These are phyloP conservation scores for Ochotona princeps DNA, from an alignment of 2,113 vertebrate species.

Conservation along the genomic window DNA sequence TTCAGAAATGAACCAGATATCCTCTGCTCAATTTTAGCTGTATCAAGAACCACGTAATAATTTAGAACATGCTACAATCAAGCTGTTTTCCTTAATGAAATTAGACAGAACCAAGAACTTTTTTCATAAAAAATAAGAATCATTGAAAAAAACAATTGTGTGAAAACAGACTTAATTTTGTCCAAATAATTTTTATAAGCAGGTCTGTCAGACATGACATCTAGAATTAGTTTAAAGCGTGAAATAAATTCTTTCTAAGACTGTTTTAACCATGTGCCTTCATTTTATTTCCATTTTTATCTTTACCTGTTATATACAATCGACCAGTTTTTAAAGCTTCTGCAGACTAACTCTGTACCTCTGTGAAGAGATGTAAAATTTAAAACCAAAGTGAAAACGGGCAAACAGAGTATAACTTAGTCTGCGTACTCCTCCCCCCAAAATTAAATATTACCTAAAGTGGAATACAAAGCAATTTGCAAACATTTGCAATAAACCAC, in stretches of 20 bases:
- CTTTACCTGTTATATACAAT: background rate
- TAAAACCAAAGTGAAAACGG: conserved; percentile 36
- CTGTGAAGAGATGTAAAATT: background rate
- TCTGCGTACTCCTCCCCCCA: background rate
- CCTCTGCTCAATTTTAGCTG: background rate
- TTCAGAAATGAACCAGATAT: background rate
- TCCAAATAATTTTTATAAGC: background rate
- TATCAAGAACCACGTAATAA: background rate
- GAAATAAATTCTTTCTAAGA: background rate
- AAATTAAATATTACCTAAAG: background rate
- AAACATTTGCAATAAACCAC: background rate
- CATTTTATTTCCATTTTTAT: background rate
- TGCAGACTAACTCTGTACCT: background rate
- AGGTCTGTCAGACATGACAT: background rate
- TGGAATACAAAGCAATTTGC: background rate
- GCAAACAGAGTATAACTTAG: background rate
- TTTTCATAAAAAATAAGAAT: background rate
- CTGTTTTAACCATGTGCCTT: background rate
- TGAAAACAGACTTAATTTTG: background rate
- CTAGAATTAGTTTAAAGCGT: background rate
- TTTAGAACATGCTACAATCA: background rate
- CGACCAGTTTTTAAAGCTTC: background rate
- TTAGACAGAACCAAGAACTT: background rate
- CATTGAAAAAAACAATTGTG: background rate
- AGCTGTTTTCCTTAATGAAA: background rate